Conservation (phyloP, 2,888 invertebrate genomes). For the Amiota mariae region DNA sequence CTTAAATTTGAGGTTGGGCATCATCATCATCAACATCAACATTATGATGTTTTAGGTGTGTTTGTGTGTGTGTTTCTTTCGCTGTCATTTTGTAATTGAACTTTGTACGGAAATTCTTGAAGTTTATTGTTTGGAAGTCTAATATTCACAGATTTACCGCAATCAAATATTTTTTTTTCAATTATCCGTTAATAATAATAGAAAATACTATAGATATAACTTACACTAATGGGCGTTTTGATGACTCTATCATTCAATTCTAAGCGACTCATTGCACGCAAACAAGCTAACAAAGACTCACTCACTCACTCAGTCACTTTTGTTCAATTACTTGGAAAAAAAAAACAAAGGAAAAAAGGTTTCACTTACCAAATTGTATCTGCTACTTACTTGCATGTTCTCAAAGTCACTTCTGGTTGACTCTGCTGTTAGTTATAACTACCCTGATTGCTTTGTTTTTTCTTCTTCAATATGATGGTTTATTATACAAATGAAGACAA, state of each 20-base stretch:
- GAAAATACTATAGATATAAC: conserved; percentile 31
- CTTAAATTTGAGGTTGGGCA: no score
- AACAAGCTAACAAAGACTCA: neutral
- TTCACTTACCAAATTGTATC: conserved; percentile 18
- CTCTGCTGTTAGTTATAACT: no score
- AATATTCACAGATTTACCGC: conserved; percentile 1
- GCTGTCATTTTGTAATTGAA: no score
- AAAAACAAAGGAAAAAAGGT: no score
- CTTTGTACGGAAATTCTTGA: no score
- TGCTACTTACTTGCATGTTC: conserved; percentile 34
- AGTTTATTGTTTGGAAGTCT: no score
- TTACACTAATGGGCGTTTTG: conserved; percentile 40
- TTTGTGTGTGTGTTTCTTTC: neutral
- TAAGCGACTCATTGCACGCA: conserved; percentile 18
- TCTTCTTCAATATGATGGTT: no score
- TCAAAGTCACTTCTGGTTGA: conserved; percentile 19
- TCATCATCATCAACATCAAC: no score
- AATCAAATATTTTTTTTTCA: conserved; percentile 14
- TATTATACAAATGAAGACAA: neutral
- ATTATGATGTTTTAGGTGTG: neutral
- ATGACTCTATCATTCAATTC: conserved; percentile 34
- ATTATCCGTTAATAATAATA: conserved; percentile 15
- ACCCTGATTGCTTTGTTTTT: no score
- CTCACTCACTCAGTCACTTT: neutral
- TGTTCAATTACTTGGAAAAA: no score